Percentiles rank a stretch among this genome's conserved stretches.
phyloP scores from a whole-genome alignment of 2,113 vertebrate genomes.

The Nyctibius bracteatus region DNA sequence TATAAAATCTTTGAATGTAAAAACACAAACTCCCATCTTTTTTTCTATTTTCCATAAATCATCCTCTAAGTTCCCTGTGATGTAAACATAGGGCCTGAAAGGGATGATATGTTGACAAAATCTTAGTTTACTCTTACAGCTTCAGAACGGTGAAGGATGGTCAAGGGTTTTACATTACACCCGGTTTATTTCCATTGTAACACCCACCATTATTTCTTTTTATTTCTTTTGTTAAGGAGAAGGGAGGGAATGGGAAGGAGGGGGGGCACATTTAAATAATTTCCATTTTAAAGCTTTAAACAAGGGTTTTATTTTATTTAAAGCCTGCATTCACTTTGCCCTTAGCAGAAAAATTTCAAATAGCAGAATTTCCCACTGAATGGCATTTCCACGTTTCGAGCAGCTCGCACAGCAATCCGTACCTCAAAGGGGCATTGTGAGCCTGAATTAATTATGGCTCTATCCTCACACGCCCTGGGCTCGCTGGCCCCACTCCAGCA shows the following conservation, averaged over 20 bases:
- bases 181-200: not conserved
- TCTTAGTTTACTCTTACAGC: not conserved
- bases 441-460: not conserved
- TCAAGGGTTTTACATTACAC: not conserved
- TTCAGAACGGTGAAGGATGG: not conserved
- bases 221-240: not conserved
- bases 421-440: not conserved
- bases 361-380: not conserved
- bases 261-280: not conserved
- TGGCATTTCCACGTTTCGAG: not conserved
- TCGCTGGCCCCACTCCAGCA: not conserved
- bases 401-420: not conserved
- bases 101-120: not conserved
- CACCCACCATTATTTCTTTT: not conserved
- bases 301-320: not conserved
- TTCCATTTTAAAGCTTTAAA: not conserved
- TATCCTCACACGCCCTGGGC: not conserved
- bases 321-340: not conserved
- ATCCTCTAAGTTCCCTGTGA: not conserved
- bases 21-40: not conserved
- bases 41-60: not conserved
- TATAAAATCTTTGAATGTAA: not conserved
- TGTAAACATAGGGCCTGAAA: not conserved
- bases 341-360: not conserved
- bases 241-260: not conserved